phyloP scores from a whole-genome alignment of 2,797 vertebrate species.

The Buceros bicornis region DNA sequence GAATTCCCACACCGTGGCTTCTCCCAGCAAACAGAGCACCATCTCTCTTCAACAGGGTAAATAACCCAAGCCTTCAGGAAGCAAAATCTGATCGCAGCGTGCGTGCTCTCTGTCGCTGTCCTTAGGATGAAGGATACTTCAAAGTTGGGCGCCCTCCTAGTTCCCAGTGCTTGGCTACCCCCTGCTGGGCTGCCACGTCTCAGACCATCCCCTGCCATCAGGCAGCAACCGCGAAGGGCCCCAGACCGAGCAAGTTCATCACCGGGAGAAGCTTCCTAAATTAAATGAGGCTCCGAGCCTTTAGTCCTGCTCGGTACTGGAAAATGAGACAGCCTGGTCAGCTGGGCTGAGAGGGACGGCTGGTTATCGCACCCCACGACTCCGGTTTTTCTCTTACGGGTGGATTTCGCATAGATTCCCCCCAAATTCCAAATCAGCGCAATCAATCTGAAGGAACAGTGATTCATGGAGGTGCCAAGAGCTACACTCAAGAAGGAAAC shows the following conservation, averaged over 20 bases:
- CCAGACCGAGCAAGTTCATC: neutral
- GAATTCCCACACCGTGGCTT: neutral
- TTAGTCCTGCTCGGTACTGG: neutral
- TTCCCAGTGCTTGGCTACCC: slow-evolving; percentile 93
- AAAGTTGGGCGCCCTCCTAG: slow-evolving; percentile 57
- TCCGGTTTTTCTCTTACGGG: neutral
- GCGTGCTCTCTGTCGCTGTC: neutral
- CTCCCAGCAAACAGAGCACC: neutral
- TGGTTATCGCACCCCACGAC: neutral
- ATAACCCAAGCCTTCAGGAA: neutral
- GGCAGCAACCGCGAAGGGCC: neutral
- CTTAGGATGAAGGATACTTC: slow-evolving; percentile 10
- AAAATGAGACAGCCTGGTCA: neutral
- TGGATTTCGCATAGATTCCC: slow-evolving; percentile 12
- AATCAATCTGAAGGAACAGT: neutral
- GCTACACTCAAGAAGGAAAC: neutral
- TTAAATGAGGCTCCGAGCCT: neutral
- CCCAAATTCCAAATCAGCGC: neutral
- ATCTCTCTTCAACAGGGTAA: neutral
- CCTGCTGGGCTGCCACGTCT: slow-evolving; percentile 88
- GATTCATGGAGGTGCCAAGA: neutral
- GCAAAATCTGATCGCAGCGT: neutral
- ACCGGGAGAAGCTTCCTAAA: neutral
- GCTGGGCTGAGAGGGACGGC: neutral
- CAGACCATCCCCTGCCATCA: slow-evolving; percentile 19